Base-by-base conservation (phyloP, 2,888 invertebrate genomes). In the Drosophila atripex region DNA sequence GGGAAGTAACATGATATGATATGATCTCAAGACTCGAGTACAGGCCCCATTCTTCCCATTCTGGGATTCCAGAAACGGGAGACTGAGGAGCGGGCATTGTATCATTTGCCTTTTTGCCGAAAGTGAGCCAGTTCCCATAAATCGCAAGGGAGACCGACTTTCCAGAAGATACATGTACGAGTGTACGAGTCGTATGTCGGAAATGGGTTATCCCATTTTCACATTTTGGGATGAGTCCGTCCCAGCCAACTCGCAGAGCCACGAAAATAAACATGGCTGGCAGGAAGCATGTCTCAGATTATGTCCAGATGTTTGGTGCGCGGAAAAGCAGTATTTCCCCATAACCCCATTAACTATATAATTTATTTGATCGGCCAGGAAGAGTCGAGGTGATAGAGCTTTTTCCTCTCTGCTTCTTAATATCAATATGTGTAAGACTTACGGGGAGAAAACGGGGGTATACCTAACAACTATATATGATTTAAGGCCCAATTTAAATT, bases 1-100 rank as follows among this genome's bases (percentile, higher is more conserved):
- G 54, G 54, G 39, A 46, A 57, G 69, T 21, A 56, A 59, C 43
- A 18, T 47, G 56, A 65, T 64, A 65, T 58, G 66, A 71, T 71
- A 73, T 46, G 72, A 70, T 70, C 69, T 70, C 39, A 16, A 35
- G 35, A 35, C 35, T 35, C 39, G 53, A 71, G 68, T 52, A 53
- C 66, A 45, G 23, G 53, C 35, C 35, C 35, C 35, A 35, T 35
- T 14, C 25, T 43, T 54, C 64, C 23, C 18, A 45, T 51, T 52
- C 23, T 14, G 43, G 21, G 32, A n/a, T 41, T 16, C 21, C 30
- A 18, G 43, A 55, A 69, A 47, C 50, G 66, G 45, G 21, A 38
- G 59, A 58, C 46, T n/a, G 35, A 18, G 16, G 45, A 59, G 16
- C 39, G 39, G 14, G 14, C 39, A 16, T 16, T 16, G 39, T 16